Base-by-base conservation (phyloP, 2,888 invertebrate genomes). In the Catonia carolina region DNA sequence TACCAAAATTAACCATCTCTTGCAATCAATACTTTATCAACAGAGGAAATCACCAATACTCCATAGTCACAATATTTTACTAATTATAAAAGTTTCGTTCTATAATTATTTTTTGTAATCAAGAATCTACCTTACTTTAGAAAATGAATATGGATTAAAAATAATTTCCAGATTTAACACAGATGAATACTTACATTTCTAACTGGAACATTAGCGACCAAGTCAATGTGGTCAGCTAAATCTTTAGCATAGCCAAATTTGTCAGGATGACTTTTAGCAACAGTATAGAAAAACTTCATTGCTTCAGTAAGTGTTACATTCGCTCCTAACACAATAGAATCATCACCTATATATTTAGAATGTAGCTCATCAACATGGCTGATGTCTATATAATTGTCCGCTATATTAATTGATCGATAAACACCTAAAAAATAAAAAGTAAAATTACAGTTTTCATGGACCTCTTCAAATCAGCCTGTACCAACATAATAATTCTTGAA, bases 201-300 rank as follows among this genome's bases (percentile, higher is more conserved):
- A 1, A 88, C 81, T 15, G 84, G 80, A 2, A 82, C 75, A 68
- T 82, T 83, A 0, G 86, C 87, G 2, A 87, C 79, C 56, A 83
- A 69, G 63, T 83, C n/a, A n/a, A n/a, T n/a, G n/a, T n/a, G n/a
- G n/a, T n/a, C n/a, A n/a, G n/a, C n/a, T n/a, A n/a, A n/a, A n/a
- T n/a, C n/a, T n/a, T n/a, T n/a, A n/a, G n/a, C n/a, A n/a, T n/a
- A n/a, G n/a, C n/a, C n/a, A n/a, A 83, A 86, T 22, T 78, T 76
- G 0, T 64, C 61, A 37, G 56, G 42, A 7, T 53, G 57, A 12
- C 53, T 49, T 33, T 58, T 49, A 2, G 60, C 49, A 10, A 56
- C 36, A 18, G 53, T 36, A 23, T 52, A 31, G 14, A 71, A 64
- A 10, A 77, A 70, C 0, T 71, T 70, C 59, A 78, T 78, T 15